Percentiles rank a stretch among this genome's conserved stretches.
Evolutionary conservation across 2,797 vertebrate species (phyloP).

Genomic region (Choloepus didactylus): DNA sequence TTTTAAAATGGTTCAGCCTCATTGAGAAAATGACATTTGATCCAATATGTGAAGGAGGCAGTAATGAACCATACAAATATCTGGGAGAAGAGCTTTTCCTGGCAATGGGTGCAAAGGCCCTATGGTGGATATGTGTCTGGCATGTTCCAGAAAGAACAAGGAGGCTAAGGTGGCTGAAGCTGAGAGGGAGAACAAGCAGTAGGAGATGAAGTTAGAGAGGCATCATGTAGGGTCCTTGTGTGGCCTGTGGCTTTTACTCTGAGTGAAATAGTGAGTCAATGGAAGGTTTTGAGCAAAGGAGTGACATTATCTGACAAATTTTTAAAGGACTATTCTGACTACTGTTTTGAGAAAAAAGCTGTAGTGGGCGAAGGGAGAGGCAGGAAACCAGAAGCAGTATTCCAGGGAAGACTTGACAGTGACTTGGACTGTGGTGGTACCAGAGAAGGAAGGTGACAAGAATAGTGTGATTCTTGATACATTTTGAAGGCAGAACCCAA

Average conservation of each 20-base stretch:
- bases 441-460: background rate
- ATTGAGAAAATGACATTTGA: background rate
- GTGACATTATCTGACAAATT: background rate
- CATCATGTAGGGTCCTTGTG: background rate
- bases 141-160: background rate
- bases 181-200: background rate
- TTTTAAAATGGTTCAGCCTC: background rate
- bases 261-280: background rate
- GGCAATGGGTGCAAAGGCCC: background rate
- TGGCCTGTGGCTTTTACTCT: background rate
- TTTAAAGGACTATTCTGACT: constrained; percentile 1
- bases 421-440: background rate
- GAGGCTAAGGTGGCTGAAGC: background rate
- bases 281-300: background rate
- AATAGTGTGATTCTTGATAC: background rate
- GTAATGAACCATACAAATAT: background rate
- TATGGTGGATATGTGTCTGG: background rate
- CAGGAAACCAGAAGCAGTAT: background rate
- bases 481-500: background rate
- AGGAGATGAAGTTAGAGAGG: background rate
- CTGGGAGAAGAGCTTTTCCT: background rate
- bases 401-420: background rate
- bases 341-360: constrained; percentile 13
- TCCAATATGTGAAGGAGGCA: background rate
- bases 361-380: background rate